Conservation (phyloP, 2,797 vertebrate genomes). For the Hydrocynus forskahlii region DNA sequence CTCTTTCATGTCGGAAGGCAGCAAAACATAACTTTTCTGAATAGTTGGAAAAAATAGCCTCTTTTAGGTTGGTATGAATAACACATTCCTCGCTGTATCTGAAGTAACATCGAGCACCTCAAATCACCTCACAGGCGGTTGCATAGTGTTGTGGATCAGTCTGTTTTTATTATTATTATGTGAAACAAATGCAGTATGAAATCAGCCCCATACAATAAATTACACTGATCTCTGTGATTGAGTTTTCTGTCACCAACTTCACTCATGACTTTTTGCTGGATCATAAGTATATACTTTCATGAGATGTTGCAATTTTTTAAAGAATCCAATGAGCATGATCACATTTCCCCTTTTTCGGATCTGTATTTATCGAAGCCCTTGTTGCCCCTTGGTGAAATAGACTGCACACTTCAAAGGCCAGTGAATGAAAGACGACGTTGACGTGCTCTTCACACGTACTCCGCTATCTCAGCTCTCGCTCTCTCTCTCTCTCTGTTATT, state of each 20-base stretch:
- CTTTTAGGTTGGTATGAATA: conserved; percentile 23
- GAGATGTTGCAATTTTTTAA: neutral
- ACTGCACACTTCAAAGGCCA: conserved; percentile 59
- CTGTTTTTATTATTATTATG: too few relatives aligned
- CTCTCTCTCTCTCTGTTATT: conserved; percentile 52
- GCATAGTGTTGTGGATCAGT: neutral
- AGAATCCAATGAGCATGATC: conserved; percentile 33
- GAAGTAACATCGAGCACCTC: neutral
- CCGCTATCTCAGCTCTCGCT: neutral
- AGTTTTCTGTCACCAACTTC: neutral
- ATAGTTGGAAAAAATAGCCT: conserved; percentile 3
- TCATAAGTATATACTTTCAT: neutral
- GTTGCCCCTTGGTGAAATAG: conserved; percentile 54
- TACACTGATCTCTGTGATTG: neutral
- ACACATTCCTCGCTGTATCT: neutral
- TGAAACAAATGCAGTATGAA: neutral
- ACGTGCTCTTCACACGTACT: conserved; percentile 12
- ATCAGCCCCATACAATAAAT: too few relatives aligned
- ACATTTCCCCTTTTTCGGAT: conserved; percentile 62
- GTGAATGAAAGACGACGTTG: conserved; percentile 20
- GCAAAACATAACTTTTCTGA: conserved; percentile 18
- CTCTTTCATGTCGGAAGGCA: conserved; percentile 25
- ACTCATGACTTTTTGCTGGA: neutral
- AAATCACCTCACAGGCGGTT: neutral
- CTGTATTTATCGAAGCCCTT: conserved; percentile 67